phyloP scores from a whole-genome alignment of 2,888 invertebrate genomes.

The Athrips mouffetella region DNA sequence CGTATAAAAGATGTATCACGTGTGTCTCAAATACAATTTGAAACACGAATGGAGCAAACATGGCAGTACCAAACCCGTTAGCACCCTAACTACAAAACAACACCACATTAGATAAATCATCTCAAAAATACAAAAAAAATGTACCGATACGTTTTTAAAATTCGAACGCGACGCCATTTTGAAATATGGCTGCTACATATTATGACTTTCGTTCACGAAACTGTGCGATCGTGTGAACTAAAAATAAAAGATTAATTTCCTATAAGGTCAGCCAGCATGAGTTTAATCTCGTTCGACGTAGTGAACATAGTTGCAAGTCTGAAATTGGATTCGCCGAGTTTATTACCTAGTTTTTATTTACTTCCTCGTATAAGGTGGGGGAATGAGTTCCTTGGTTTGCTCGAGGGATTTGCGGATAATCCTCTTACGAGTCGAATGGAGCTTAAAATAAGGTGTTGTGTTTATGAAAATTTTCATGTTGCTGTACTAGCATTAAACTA shows the following conservation, averaged over 20 bases:
- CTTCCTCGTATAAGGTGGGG: conserved; percentile 10
- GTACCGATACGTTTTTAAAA: conserved; percentile 34
- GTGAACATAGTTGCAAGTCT: conserved; percentile 32
- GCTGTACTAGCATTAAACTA: not conserved
- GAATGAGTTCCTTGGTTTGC: conserved; percentile 5
- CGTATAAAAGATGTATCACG: not conserved
- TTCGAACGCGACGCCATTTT: conserved; percentile 57
- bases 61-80: not conserved
- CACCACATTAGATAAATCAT: conserved; percentile 26
- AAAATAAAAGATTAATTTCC: conserved; percentile 73
- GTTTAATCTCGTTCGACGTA: conserved; percentile 40
- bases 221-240: conserved; percentile 47
- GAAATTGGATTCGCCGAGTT: conserved; percentile 22
- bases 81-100: conserved; percentile 28
- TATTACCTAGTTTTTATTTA: conserved; percentile 20
- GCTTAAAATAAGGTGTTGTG: conserved; percentile 2
- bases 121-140: conserved; percentile 9
- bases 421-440: conserved; percentile 1
- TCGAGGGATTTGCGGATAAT: not conserved
- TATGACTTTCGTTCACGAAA: conserved; percentile 59
- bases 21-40: not conserved
- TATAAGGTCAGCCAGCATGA: conserved; percentile 44
- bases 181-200: conserved; percentile 56
- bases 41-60: not conserved
- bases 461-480: conserved; percentile 3